These are phyloP conservation scores for Micromesistius poutassou DNA, from an alignment of 2,797 vertebrate genomes.

Conservation along the genomic window DNA sequence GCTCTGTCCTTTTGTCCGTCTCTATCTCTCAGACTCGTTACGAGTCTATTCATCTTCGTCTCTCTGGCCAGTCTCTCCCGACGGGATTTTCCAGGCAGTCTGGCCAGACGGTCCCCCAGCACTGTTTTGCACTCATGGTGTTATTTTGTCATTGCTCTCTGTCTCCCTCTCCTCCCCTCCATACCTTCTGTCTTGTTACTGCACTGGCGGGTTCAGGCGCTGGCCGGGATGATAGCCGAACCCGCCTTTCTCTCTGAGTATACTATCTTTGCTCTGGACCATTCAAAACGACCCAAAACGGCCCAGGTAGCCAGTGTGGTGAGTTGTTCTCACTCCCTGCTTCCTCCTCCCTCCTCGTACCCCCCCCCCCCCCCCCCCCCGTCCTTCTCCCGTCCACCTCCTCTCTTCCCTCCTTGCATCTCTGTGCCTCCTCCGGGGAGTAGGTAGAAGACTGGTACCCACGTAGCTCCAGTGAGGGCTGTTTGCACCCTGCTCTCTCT, in stretches of 20 bases:
- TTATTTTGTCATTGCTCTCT: slow-evolving; percentile 86
- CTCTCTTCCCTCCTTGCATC: slow-evolving; percentile 67
- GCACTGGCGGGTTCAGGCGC: slow-evolving; percentile 88
- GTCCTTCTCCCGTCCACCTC: slow-evolving; percentile 43
- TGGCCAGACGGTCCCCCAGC: slow-evolving; percentile 35
- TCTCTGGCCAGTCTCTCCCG: slow-evolving; percentile 37
- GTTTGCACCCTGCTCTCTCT: slow-evolving; percentile 70
- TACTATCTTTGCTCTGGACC: slow-evolving; percentile 99
- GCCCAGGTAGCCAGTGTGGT: slow-evolving; percentile 94
- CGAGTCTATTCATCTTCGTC: slow-evolving; percentile 11
- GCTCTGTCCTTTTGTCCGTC: slow-evolving; percentile 22
- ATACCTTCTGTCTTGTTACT: slow-evolving; percentile 73
- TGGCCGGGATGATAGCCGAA: slow-evolving; percentile 99
- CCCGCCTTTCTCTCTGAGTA: slow-evolving; percentile 99
- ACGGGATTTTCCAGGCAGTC: slow-evolving; percentile 17
- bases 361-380: slow-evolving; percentile 53
- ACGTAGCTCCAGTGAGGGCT: slow-evolving; percentile 72
- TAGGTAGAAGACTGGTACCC: slow-evolving; percentile 72
- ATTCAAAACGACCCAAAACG: slow-evolving; percentile 89
- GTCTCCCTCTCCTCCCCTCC: slow-evolving; percentile 78
- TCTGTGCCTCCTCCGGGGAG: slow-evolving; percentile 70
- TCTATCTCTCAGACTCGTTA: slow-evolving; percentile 18
- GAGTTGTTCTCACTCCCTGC: slow-evolving; percentile 84
- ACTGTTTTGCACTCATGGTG: slow-evolving; percentile 72
- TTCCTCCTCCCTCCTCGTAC: slow-evolving; percentile 61